Base-by-base conservation (phyloP, 2,888 invertebrate species). In the Agrenia bidenticulata region DNA sequence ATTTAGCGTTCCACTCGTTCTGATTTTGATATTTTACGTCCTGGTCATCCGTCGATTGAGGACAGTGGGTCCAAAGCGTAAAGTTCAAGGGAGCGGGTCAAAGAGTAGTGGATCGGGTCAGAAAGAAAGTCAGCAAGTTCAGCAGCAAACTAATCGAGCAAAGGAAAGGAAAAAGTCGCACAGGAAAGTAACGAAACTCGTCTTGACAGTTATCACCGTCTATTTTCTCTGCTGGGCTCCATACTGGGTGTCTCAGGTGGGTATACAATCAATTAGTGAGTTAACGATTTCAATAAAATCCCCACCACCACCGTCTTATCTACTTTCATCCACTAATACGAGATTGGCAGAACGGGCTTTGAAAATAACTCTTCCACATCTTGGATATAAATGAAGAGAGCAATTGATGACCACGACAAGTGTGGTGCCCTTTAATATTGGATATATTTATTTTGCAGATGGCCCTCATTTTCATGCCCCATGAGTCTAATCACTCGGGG, bases 141-240 rank as follows among this genome's bases (percentile, higher is more conserved):
- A 58, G 21, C 68, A 69, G 23, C 70, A 69, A 57, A 70, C 32
- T 23, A 77, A 77, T 32, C 75, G 79, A n/a, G 78, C 78, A 24
- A 77, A 77, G 62, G 78, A 79, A 63, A 77, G 78, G 66, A 79
- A 79, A 61, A 77, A 78, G 53, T 78, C 78, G 2, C 80, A 80
- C 64, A 84, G 92, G 62, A 94, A 93, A 80, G 94, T 94, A 5
- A 94, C 94, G 11, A 91, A 90, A 77, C 81, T 94, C 76, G 94
- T 94, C 21, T 81, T 94, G 70, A 94, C 93, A 9, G 94, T 94
- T 50, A 92, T 94, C 75, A 89, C 92, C 0, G 93, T 94, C 49
- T 94, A 94, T 81, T 89, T 94, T 2, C 82, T 92, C 69, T 94
- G 94, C 82, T 94, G 94, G 94, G 82, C 92, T 75, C 94, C 94